Evolutionary conservation across 2,888 invertebrate genomes (phyloP).

Genomic region (Lithosia quadra): DNA sequence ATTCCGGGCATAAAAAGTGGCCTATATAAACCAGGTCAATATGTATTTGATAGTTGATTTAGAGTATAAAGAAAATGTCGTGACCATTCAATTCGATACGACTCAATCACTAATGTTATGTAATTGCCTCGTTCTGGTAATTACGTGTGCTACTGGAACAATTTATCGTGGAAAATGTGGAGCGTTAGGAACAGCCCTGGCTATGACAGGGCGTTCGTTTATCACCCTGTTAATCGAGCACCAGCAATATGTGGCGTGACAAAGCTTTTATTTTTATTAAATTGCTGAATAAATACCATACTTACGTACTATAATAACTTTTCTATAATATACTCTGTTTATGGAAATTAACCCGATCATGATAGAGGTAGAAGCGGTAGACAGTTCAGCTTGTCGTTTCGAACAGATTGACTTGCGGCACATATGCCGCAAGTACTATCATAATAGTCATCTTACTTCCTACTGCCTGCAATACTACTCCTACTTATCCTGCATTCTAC

Average conservation of each 20-base stretch:
- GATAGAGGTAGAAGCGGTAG: no score
- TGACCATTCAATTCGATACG: neutral
- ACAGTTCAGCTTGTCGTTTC: no score
- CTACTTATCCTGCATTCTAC: no score
- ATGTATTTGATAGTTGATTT: neutral
- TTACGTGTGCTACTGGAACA: slow-evolving; percentile 7
- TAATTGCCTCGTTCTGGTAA: slow-evolving; percentile 14
- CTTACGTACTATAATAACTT: neutral
- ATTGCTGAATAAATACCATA: neutral
- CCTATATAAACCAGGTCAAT: no score
- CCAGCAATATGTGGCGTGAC: neutral
- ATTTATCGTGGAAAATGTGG: slow-evolving; percentile 12
- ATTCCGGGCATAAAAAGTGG: no score
- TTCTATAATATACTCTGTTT: neutral
- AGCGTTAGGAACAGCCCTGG: slow-evolving; percentile 10
- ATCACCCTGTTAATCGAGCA: slow-evolving; percentile 11
- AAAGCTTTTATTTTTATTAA: slow-evolving; percentile 3
- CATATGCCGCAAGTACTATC: no score
- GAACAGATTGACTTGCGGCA: no score
- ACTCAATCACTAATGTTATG: slow-evolving; percentile 12
- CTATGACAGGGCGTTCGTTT: slow-evolving; percentile 14
- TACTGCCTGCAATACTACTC: no score
- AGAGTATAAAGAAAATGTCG: neutral
- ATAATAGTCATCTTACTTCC: no score
- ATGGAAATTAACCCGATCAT: no score